Evolutionary conservation across 2,797 vertebrate species (phyloP).

Genomic region (Pitangus sulphuratus): DNA sequence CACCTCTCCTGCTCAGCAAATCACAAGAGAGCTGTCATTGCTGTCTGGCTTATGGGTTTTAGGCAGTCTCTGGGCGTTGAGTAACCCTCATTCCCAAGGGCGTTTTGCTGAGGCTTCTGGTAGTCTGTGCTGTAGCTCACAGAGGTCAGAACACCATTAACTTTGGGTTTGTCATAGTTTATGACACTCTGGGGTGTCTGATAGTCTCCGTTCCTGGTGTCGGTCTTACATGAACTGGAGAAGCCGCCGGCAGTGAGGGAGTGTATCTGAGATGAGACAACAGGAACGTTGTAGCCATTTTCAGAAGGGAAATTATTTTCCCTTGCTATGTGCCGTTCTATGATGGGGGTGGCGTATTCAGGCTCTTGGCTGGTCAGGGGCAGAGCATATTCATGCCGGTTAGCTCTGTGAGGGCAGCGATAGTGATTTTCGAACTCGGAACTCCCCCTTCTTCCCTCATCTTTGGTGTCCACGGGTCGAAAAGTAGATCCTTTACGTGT

Average conservation of each 20-base stretch:
- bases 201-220: conserved; percentile 64
- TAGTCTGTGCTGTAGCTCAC: conserved; percentile 58
- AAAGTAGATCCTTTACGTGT: conserved; percentile 88
- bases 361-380: conserved; percentile 83
- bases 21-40: conserved; percentile 76
- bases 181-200: conserved; percentile 76
- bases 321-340: conserved; percentile 78
- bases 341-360: conserved; percentile 88
- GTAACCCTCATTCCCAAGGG: conserved; percentile 69
- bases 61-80: conserved; percentile 81
- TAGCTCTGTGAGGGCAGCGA: conserved; percentile 76
- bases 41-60: conserved; percentile 70
- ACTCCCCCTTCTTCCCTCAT: conserved; percentile 45
- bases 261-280: conserved; percentile 70
- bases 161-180: conserved; percentile 83
- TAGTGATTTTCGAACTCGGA: conserved; percentile 76
- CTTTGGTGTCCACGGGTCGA: conserved; percentile 83
- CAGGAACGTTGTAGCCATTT: conserved; percentile 79
- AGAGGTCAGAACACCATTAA: conserved; percentile 4
- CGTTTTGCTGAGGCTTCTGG: conserved; percentile 71
- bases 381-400: conserved; percentile 82
- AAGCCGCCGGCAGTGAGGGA: conserved; percentile 71
- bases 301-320: conserved; percentile 75
- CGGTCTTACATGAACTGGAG: conserved; percentile 24
- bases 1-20: background rate